Evolutionary conservation across 2,113 vertebrate genomes (phyloP).

Genomic region (Ramphastos sulfuratus): DNA sequence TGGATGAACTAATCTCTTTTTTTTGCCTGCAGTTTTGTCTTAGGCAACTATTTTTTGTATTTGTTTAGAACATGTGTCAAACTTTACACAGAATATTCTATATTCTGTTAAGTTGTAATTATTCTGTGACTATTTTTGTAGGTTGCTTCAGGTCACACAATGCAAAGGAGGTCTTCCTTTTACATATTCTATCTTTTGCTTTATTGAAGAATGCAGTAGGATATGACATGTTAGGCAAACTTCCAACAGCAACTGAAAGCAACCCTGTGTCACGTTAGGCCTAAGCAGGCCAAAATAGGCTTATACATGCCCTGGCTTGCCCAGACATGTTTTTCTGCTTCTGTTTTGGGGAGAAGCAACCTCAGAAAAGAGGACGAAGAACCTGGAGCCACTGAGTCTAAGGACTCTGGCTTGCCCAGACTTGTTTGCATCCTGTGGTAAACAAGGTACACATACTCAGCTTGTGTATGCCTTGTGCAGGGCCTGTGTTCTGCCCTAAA

Average conservation of each 20-base stretch:
- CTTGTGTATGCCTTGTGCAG: too few species aligned
- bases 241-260: background rate
- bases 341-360: too few species aligned
- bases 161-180: background rate
- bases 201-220: conserved; percentile 11
- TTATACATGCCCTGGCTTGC: too few species aligned
- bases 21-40: background rate
- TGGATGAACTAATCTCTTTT: background rate
- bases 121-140: background rate
- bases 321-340: too few species aligned
- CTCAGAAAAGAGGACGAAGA: too few species aligned
- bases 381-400: too few species aligned
- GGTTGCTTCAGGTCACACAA: background rate
- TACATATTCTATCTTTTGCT: background rate
- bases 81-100: background rate
- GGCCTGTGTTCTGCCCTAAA: too few species aligned
- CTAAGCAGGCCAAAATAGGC: too few species aligned
- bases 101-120: background rate
- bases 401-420: too few species aligned
- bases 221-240: background rate
- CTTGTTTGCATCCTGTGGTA: too few species aligned
- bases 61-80: background rate
- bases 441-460: too few species aligned
- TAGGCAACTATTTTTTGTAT: background rate
- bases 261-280: background rate